Base-by-base conservation (phyloP, 2,797 vertebrate genomes). In the Salmo trutta region DNA sequence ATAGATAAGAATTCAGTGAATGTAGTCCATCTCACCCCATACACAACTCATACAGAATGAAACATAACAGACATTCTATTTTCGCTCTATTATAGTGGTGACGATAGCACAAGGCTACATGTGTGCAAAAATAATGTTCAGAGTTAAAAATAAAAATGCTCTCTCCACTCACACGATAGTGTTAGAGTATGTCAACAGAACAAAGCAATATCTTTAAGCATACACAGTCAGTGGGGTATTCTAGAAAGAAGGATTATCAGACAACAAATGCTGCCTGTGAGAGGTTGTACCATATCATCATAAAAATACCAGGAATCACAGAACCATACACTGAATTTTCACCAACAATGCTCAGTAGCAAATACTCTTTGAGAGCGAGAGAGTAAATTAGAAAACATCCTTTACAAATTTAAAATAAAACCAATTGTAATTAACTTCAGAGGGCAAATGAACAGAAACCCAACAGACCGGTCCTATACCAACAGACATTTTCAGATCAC, bases 71-170 rank as follows among this genome's bases (percentile, higher is more conserved):
- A 77, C 77, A 76, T 74, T 79, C 36, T 59, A 2, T 7, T 4
- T 52, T 56, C 75, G 33, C 54, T 33, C 59, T 62, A 24, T 21
- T 62, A 62, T 47, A 47, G 41, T 62, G 59, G 7, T 7, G 12
- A 21, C 3, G 1, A 21, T 24, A 62, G 56, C 52, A 81, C 83
- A n/a, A 83, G 83, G 86, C 87, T 89, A 90, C 86, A 87, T 56
- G 75, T 88, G 85, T 82, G 83, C 80, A 88, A 87, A 79, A 77
- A 75, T 77, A 77, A 77, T 72, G 72, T 31, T 75, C n/a, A 77
- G n/a, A 74, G 56, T 73, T 5, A 72, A 74, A 67, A 24, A 21
- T 62, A 27, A 41, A 73, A 72, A 76, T 19, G 12, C 5, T 56
- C 29, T 75, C 76, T 19, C n/a, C 17, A 59, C 56, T 59, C 54